These are phyloP conservation scores for Conomelus anceps DNA, from an alignment of 2,888 invertebrate genomes.

Conservation along the genomic window DNA sequence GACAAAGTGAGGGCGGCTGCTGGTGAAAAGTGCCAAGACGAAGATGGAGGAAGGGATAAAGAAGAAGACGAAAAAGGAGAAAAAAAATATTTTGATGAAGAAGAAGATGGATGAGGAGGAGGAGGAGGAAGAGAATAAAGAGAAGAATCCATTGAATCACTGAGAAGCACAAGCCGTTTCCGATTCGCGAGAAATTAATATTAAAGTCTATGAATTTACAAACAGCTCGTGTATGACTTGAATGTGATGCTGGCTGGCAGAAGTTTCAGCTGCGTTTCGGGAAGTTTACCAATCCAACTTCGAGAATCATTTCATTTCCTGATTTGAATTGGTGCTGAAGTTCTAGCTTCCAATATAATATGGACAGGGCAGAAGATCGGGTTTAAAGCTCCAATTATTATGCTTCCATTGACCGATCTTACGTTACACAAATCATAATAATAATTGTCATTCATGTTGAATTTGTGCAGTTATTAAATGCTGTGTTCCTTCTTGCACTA, in stretches of 20 bases:
- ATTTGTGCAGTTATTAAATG: neutral
- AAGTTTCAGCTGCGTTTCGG: no score
- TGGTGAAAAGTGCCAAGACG: neutral
- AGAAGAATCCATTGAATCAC: neutral
- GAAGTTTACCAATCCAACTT: neutral
- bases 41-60: no score
- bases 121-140: neutral
- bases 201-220: neutral
- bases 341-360: neutral
- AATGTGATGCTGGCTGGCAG: neutral
- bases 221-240: neutral
- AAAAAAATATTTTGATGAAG: neutral
- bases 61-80: neutral
- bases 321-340: neutral
- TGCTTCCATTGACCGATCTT: neutral
- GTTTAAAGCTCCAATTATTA: neutral
- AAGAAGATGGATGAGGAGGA: neutral
- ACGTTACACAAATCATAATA: neutral
- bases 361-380: neutral
- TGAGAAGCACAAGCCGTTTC: neutral
- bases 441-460: neutral
- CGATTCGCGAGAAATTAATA: neutral
- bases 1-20: neutral
- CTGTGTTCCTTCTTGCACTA: neutral
- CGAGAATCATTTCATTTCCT: neutral